Evolutionary conservation across 2,797 vertebrate genomes (phyloP), one percentile per base, ranked within the genome.

Genomic region (Pangasius sanitwongsei): DNA sequence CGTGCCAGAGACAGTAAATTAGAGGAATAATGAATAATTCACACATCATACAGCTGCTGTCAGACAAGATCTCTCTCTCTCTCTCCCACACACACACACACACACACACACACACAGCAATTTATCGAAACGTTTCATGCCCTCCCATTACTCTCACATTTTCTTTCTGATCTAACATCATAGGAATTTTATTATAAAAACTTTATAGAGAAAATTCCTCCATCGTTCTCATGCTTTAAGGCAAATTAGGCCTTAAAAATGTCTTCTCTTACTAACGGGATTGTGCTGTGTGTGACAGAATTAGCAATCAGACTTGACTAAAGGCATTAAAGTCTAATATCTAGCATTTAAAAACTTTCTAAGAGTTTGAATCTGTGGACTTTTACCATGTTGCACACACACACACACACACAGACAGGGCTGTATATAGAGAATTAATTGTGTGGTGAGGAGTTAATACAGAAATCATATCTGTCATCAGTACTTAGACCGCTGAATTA

Each of bases 121-220:
- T 34, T 20, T 20, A 80, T 55, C 13, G 23, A 31, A 53, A 53
- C 2, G 3, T 57, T 81, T 23, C 53, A 59, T 20, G 16, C 48
- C 16, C 50, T 81, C 53, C 7, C 50, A 3, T 31, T 34, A 20
- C 28, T 55, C 25, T 12, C n/a, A 80, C 6, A 55, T 57, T 23
- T 57, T 81, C 78, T 81, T 53, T 78, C n/a, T 80, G 75, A 78
- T 78, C 75, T 78, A 18, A 80, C 77, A 20, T 81, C 53, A 81
- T 1, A 81, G 78, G 53, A 81, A 81, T 81, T 37, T 57, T 11
- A 37, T 23, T 57, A 23, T 81, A 57, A 81, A 37, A 81, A 12
- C 78, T 81, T 81, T 81, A 81, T 59, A 37, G n/a, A 23, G 31
- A 20, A 37, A 81, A 81, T 34, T 57, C n/a, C 77, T 55, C n/a